Evolutionary conservation across 2,113 vertebrate species (phyloP).

Genomic region (Trochalopteron elliotii): DNA sequence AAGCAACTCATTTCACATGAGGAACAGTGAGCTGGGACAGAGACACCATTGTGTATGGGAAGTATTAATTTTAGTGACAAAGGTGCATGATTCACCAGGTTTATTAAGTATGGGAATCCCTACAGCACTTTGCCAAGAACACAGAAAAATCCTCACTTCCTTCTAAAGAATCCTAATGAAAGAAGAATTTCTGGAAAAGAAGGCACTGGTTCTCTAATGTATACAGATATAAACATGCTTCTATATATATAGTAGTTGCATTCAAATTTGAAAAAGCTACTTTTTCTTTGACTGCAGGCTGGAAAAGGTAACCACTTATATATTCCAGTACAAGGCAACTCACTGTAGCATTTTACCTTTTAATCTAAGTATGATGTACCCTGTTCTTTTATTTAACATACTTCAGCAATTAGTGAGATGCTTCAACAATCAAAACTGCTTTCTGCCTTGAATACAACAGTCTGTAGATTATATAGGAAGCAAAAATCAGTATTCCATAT

Average conservation of each 20-base stretch:
- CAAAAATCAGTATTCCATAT: neutral
- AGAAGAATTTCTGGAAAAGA: conserved; percentile 37
- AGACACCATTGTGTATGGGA: neutral
- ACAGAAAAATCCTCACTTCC: conserved; percentile 10
- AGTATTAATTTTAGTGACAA: conserved; percentile 9
- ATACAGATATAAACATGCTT: conserved; percentile 58
- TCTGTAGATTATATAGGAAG: conserved; percentile 7
- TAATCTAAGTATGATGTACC: neutral
- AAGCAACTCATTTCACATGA: conserved; percentile 7
- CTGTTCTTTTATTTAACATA: conserved; percentile 16
- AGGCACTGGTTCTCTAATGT: conserved; percentile 63
- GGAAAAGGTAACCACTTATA: conserved; percentile 47
- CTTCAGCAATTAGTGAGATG: neutral
- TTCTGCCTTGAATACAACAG: conserved; percentile 39
- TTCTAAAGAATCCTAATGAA: neutral
- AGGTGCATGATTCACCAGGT: neutral
- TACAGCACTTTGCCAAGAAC: neutral
- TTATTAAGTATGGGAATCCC: neutral
- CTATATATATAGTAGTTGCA: neutral
- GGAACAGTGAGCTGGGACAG: neutral
- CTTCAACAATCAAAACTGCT: neutral
- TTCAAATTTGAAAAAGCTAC: conserved; percentile 60
- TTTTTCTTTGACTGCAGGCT: conserved; percentile 36
- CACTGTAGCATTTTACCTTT: conserved; percentile 10
- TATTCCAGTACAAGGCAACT: conserved; percentile 15